Evolutionary conservation across 2,888 invertebrate genomes (phyloP).

Genomic region (Anoncus sp.): DNA sequence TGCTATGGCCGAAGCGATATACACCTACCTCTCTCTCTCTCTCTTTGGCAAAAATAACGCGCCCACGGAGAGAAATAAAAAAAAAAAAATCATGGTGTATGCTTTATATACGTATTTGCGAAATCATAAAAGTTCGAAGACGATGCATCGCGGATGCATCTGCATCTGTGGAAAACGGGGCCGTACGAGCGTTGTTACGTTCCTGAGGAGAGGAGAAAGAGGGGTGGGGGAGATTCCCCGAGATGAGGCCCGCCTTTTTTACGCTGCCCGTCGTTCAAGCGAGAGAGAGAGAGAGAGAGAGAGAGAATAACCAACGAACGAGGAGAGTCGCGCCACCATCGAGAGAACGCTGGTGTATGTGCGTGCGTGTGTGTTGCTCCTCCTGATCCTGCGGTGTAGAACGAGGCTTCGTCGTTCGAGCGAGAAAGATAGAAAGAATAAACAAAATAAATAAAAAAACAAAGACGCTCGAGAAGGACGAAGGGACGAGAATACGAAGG

Average conservation of each 20-base stretch:
- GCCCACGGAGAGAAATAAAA: neutral
- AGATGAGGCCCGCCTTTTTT: conserved; percentile 80
- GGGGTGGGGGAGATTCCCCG: conserved; percentile 24
- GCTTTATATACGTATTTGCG: neutral
- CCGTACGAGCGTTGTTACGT: conserved; percentile 67
- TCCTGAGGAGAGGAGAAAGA: conserved; percentile 65
- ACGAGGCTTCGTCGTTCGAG: conserved; percentile 7
- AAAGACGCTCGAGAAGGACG: conserved; percentile 24
- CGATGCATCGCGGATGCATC: neutral
- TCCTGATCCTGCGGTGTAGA: conserved; percentile 28
- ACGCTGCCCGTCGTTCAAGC: conserved; percentile 66
- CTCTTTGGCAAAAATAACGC: too few species aligned
- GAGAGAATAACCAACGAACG: conserved; percentile 45
- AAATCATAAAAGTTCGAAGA: neutral
- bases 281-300: too few species aligned
- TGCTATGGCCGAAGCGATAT: too few species aligned
- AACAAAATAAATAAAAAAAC: conserved; percentile 10
- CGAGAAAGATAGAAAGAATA: conserved; percentile 37
- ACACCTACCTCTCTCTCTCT: too few species aligned
- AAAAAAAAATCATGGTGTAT: neutral
- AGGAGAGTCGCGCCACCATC: conserved; percentile 36
- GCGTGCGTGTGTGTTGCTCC: neutral
- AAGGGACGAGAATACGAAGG: conserved; percentile 14
- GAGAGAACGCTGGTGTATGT: conserved; percentile 9
- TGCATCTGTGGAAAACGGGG: conserved; percentile 2